These are phyloP conservation scores for Heliconius charithonia DNA, from an alignment of 2,888 invertebrate species.

Conservation along the genomic window DNA sequence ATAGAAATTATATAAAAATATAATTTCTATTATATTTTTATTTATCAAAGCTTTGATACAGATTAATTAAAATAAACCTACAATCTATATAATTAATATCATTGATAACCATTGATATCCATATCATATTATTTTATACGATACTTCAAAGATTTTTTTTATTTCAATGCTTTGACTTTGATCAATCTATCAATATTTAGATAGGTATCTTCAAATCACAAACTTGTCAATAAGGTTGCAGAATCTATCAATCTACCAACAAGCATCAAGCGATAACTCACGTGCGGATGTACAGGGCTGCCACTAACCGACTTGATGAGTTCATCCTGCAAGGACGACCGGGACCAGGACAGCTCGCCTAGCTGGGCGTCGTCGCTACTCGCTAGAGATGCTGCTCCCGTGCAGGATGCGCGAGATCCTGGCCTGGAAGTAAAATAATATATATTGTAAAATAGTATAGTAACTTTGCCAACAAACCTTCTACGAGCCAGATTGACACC, in stretches of 20 bases:
- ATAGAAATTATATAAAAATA: no score
- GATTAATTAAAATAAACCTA: neutral
- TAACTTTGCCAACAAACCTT: neutral
- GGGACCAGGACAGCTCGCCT: constrained; percentile 85
- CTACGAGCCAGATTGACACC: no score
- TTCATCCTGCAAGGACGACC: constrained; percentile 87
- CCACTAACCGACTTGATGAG: constrained; percentile 86
- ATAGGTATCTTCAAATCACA: neutral
- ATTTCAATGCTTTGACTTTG: neutral
- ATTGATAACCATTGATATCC: neutral
- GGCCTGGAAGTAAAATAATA: constrained; percentile 57
- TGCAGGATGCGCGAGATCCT: constrained; percentile 83
- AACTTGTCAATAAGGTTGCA: neutral
- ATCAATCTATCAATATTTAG: neutral
- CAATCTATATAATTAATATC: neutral
- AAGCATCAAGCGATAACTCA: constrained; percentile 60
- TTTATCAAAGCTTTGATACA: neutral
- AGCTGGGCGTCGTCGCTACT: constrained; percentile 80
- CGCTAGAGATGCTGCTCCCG: constrained; percentile 84
- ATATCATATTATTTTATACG: neutral
- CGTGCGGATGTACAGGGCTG: constrained; percentile 76
- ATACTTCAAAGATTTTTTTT: neutral
- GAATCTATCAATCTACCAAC: neutral
- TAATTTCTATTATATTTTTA: neutral
- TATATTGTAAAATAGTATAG: neutral